Evolutionary conservation across 1,140 invertebrate genomes (phyloP).

Genomic region (Lasioglossum albipes): DNA sequence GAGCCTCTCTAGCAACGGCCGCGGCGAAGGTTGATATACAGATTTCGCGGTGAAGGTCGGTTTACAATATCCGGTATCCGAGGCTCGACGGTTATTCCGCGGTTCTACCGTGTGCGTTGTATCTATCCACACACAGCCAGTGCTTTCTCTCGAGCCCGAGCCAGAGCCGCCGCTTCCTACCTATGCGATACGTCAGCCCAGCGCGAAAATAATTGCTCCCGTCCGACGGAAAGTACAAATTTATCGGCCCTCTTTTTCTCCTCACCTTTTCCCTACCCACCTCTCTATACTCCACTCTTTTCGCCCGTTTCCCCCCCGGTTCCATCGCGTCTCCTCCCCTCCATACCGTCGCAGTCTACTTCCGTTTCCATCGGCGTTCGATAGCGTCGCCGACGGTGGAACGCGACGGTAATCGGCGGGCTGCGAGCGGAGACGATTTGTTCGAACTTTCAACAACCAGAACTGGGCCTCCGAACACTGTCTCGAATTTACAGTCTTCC

Average conservation of each 20-base stretch:
- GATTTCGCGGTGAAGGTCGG: slow-evolving; percentile 57
- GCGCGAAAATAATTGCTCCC: slow-evolving; percentile 31
- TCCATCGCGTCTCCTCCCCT: too few relatives aligned
- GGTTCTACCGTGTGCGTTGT: not conserved
- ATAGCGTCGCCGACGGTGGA: not conserved
- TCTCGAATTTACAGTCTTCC: too few relatives aligned
- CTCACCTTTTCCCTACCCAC: not conserved
- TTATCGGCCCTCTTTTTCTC: not conserved
- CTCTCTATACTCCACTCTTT: not conserved
- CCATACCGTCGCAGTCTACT: too few relatives aligned
- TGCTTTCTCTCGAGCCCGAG: slow-evolving; percentile 30
- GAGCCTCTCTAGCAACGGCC: not conserved
- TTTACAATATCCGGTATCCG: slow-evolving; percentile 50
- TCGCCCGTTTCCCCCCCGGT: too few relatives aligned
- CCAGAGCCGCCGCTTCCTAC: not conserved
- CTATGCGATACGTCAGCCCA: slow-evolving; percentile 4
- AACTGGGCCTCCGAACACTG: too few relatives aligned
- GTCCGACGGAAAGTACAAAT: not conserved
- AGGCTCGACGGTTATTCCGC: slow-evolving; percentile 24
- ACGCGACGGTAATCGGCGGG: too few relatives aligned
- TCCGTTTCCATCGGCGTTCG: too few relatives aligned
- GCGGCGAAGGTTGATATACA: slow-evolving; percentile 39
- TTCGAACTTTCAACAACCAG: too few relatives aligned
- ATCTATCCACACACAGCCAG: slow-evolving; percentile 3
- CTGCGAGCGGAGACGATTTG: too few relatives aligned